Evolutionary conservation across 2,888 invertebrate species (phyloP).

Genomic region (Dicranocentrus wangi): DNA sequence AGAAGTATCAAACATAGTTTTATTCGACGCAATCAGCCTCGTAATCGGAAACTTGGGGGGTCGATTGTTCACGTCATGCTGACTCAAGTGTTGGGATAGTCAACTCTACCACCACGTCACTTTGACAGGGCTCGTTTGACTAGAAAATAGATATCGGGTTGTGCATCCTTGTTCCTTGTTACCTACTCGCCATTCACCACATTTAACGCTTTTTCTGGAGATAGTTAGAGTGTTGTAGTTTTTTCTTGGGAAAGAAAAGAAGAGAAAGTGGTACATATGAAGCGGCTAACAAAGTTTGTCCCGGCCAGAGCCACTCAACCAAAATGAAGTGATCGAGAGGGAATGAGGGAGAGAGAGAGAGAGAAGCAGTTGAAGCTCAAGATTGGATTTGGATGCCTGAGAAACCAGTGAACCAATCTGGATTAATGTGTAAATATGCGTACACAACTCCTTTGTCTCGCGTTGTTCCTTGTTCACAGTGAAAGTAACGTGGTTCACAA

Average conservation of each 20-base stretch:
- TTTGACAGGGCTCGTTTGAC: not conserved
- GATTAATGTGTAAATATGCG: slow-evolving; percentile 45
- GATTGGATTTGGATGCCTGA: no score
- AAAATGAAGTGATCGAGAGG: not conserved
- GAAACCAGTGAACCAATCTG: no score
- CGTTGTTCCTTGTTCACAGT: slow-evolving; percentile 53
- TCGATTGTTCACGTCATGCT: not conserved
- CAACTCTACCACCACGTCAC: not conserved
- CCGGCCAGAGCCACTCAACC: not conserved
- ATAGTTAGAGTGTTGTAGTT: no score
- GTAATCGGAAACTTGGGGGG: slow-evolving; percentile 5
- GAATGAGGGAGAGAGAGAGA: not conserved
- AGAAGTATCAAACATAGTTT: not conserved
- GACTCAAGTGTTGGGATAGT: not conserved
- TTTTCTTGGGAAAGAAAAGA: not conserved
- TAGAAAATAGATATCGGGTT: no score
- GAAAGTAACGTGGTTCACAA: slow-evolving; percentile 58
- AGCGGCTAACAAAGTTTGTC: not conserved
- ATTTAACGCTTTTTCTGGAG: not conserved
- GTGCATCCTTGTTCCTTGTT: not conserved
- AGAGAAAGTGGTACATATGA: not conserved
- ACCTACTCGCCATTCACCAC: no score
- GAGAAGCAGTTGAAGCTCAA: not conserved
- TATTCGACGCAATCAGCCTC: not conserved
- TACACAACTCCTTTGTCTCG: slow-evolving; percentile 46